These are phyloP conservation scores for Leucophenga montana DNA, from an alignment of 2,888 invertebrate genomes.

Conservation along the genomic window DNA sequence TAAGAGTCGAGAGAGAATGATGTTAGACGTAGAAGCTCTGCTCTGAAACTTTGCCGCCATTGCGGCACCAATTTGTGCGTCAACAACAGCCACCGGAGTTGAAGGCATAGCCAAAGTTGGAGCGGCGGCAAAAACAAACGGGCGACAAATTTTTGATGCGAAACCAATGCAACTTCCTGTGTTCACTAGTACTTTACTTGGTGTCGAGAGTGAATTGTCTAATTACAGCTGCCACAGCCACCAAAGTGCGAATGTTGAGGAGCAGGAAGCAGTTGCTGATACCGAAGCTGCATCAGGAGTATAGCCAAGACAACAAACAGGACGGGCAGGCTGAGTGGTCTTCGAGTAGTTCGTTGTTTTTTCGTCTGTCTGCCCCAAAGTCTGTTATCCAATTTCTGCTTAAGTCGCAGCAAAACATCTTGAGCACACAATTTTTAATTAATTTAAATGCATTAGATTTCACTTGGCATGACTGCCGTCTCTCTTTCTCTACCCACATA, in stretches of 20 bases:
- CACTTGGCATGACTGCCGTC: slow-evolving; percentile 49
- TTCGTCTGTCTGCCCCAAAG: slow-evolving; percentile 39
- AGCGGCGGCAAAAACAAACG: slow-evolving; percentile 47
- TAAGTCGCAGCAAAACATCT: slow-evolving; percentile 58
- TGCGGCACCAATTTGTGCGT: slow-evolving; percentile 50
- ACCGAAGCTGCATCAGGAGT: no score
- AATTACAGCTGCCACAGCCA: slow-evolving; percentile 59
- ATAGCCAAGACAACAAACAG: no score
- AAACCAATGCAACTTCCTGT: slow-evolving; percentile 35
- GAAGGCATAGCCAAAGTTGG: slow-evolving; percentile 62
- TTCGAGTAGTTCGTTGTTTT: slow-evolving; percentile 40
- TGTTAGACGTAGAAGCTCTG: no score
- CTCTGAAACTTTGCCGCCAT: slow-evolving; percentile 59
- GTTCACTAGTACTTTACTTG: slow-evolving; percentile 19
- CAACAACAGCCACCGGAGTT: slow-evolving; percentile 24
- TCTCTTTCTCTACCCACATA: no score
- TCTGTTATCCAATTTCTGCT: slow-evolving; percentile 17
- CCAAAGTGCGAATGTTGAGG: slow-evolving; percentile 5
- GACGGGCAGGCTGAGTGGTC: slow-evolving; percentile 1
- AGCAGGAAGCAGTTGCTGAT: no score
- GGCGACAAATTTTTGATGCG: slow-evolving; percentile 43
- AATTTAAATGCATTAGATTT: slow-evolving; percentile 65
- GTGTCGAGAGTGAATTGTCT: slow-evolving; percentile 61
- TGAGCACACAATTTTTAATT: slow-evolving; percentile 62
- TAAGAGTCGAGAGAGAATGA: slow-evolving; percentile 34